Conservation (phyloP, 2,888 invertebrate species). For the Didymodactylos carnosus region DNA sequence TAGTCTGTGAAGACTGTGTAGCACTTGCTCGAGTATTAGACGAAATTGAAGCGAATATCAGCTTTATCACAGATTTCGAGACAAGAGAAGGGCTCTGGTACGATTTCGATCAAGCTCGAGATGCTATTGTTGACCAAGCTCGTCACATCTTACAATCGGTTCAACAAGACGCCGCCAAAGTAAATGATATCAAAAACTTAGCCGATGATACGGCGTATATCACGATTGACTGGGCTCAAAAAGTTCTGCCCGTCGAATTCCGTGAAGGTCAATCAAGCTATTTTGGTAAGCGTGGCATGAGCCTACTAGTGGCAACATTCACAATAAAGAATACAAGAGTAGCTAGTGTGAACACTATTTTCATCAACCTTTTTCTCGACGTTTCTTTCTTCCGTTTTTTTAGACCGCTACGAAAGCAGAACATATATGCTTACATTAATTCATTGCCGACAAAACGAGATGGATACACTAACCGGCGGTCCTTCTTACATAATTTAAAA, state of each 20-base stretch:
- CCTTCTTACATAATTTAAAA: too few relatives aligned
- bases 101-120: background rate
- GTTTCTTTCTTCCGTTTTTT: too few relatives aligned
- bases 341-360: too few relatives aligned
- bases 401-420: background rate
- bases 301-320: background rate
- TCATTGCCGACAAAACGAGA: background rate
- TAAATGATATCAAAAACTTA: background rate
- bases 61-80: background rate
- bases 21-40: too few relatives aligned
- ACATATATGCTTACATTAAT: background rate
- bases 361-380: too few relatives aligned
- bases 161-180: background rate
- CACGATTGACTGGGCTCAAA: background rate
- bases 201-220: background rate
- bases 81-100: background rate
- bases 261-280: background rate
- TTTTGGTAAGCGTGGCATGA: background rate
- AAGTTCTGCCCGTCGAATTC: background rate
- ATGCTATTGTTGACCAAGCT: background rate
- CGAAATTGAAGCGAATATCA: too few relatives aligned
- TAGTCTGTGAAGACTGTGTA: background rate
- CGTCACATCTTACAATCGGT: background rate
- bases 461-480: background rate
- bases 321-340: background rate